Evolutionary conservation across 2,888 invertebrate genomes (phyloP).

Genomic region (Ganaspis brasiliensis): DNA sequence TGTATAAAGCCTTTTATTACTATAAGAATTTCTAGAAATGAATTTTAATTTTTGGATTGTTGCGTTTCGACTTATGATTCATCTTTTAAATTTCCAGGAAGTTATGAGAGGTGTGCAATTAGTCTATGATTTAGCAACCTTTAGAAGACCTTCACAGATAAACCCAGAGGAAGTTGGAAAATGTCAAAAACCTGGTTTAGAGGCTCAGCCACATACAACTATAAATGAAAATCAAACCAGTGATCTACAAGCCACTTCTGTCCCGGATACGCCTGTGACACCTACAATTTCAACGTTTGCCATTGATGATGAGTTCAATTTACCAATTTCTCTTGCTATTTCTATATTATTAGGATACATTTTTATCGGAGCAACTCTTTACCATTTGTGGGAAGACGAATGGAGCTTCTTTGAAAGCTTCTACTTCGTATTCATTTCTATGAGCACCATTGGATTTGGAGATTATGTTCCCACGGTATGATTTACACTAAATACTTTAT

Average conservation of each 20-base stretch:
- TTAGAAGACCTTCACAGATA: conserved; percentile 87
- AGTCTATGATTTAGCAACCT: conserved; percentile 89
- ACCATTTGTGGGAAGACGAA: conserved; percentile 86
- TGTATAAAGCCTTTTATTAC: no score
- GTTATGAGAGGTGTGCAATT: conserved; percentile 92
- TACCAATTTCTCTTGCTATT: conserved; percentile 95
- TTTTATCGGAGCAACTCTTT: conserved; percentile 91
- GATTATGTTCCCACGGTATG: conserved; percentile 91
- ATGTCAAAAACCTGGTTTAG: conserved; percentile 72
- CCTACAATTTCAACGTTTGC: conserved; percentile 90
- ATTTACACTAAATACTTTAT: no score
- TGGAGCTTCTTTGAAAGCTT: conserved; percentile 98
- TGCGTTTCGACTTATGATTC: no score
- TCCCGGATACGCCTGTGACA: conserved; percentile 86
- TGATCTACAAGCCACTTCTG: conserved; percentile 60
- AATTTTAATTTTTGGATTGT: no score
- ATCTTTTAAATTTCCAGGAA: conserved; percentile 85
- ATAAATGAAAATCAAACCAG: conserved; percentile 81
- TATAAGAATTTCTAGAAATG: no score
- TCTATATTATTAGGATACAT: conserved; percentile 92
- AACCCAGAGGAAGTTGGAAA: conserved; percentile 83
- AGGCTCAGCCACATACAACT: conserved; percentile 70
- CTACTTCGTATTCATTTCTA: conserved; percentile 98
- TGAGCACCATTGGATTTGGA: conserved; percentile 98
- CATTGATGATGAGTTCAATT: conserved; percentile 96